Percentiles rank a stretch among this genome's conserved stretches.
These are phyloP conservation scores for Caligus rogercresseyi DNA, from an alignment of 1,140 invertebrate species.

Conservation along the genomic window DNA sequence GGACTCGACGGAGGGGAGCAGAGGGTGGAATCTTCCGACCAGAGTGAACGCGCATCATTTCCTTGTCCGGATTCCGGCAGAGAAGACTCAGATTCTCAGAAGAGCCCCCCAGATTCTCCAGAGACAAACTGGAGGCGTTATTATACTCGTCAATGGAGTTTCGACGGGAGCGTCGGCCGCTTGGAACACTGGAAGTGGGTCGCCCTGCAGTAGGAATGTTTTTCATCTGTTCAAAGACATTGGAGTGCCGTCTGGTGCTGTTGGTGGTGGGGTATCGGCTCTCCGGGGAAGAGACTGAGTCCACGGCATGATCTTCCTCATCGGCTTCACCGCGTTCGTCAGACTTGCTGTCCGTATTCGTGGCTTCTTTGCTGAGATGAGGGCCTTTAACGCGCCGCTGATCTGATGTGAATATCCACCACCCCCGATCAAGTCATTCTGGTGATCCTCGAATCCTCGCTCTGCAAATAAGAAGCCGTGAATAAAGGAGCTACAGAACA, in stretches of 20 bases:
- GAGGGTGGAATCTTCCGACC: constrained; percentile 20
- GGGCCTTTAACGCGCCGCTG: too few species aligned
- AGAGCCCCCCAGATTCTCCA: constrained; percentile 73
- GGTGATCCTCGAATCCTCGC: too few species aligned
- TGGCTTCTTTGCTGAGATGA: constrained; percentile 40
- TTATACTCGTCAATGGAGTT: constrained; percentile 66
- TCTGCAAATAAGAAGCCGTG: too few species aligned
- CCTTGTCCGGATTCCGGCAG: constrained; percentile 56
- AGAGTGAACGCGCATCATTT: constrained; percentile 33
- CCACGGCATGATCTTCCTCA: constrained; percentile 29
- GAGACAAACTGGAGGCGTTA: constrained; percentile 56
- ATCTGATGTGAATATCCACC: too few species aligned
- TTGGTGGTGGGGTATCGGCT: neutral
- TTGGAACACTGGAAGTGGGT: constrained; percentile 27
- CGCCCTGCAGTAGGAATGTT: constrained; percentile 15
- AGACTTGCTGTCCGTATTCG: constrained; percentile 41
- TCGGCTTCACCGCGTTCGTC: constrained; percentile 39
- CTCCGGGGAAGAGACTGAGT: constrained; percentile 1
- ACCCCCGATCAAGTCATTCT: too few species aligned
- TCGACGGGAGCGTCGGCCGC: constrained; percentile 56
- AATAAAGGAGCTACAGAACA: too few species aligned
- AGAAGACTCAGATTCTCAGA: constrained; percentile 48
- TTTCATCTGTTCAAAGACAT: constrained; percentile 12
- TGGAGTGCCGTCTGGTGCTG: neutral
- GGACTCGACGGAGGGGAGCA: constrained; percentile 6